Evolutionary conservation across 2,113 vertebrate species (phyloP), one percentile per base, ranked within the genome.

Genomic region (Bothrops jararaca): DNA sequence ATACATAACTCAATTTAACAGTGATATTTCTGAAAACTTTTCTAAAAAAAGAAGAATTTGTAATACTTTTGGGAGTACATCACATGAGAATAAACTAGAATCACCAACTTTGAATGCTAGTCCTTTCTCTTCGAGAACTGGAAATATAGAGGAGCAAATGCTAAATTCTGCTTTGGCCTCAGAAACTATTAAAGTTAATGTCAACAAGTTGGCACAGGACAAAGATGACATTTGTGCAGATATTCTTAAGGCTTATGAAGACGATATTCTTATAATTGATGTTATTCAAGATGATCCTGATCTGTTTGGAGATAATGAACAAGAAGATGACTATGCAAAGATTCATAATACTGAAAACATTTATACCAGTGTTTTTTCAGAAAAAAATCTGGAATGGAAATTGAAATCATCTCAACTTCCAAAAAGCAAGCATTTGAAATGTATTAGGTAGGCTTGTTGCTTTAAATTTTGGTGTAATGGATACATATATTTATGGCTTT

Each of bases 231-330:
- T 56, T 48, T 91, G 95, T 94, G 95, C 98, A 95, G 98, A 99
- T 95, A 93, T 98, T 95, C 91, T 98, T 92, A 97, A 98, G 58
- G 98, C 98, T 69, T 99, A 98, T 60, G 94, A 98, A 96, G 97
- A 98, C 87, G 99, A 99, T 94, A 97, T 98, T 95, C 97, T 99
- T 95, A 96, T 99, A 42, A 96, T 99, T 34, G 97, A 98, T 92
- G 97, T 98, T 93, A 97, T 98, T 96, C 98, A 98, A 96, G 98
- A 99, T 92, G 99, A 99, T 94, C 98, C 98, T 39, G 98, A 99
- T 39, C 98, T 99, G 92, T 99, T 98, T 97, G 98, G 97, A 95
- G 95, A 94, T 74, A 92, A 88, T 87, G 93, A 97, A 94, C 93
- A 97, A 23, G 96, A 98, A 4, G 92, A 90, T 50, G 90, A 94